phyloP scores from a whole-genome alignment of 2,888 invertebrate genomes.

The Proisotoma minuta region DNA sequence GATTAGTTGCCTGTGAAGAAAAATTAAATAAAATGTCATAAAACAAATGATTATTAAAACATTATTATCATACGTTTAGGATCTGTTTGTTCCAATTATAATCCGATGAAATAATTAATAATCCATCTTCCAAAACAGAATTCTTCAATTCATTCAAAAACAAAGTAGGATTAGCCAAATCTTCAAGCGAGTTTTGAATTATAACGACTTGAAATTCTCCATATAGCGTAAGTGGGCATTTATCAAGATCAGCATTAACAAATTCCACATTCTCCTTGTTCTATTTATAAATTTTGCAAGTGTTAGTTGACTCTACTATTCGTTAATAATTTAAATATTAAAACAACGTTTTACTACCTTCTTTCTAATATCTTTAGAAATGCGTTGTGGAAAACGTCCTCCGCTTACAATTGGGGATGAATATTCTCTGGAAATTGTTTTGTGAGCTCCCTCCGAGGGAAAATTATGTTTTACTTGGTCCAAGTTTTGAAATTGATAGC shows the following conservation, averaged over 20 bases:
- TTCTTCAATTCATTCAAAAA: slow-evolving; percentile 28
- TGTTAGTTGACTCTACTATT: no score
- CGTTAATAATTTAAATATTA: no score
- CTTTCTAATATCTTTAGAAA: slow-evolving; percentile 8
- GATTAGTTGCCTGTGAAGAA: no score
- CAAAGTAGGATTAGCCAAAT: slow-evolving; percentile 32
- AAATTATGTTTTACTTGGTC: slow-evolving; percentile 30
- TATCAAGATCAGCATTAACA: slow-evolving; percentile 27
- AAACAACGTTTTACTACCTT: no score
- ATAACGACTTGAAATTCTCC: slow-evolving; percentile 38
- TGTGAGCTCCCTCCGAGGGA: slow-evolving; percentile 41
- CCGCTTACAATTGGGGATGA: slow-evolving; percentile 11
- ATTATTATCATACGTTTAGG: background rate
- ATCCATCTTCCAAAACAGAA: slow-evolving; percentile 31
- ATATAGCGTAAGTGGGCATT: slow-evolving; percentile 19
- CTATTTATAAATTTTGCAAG: slow-evolving; percentile 23
- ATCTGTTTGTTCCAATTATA: slow-evolving; percentile 38
- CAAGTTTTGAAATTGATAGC: slow-evolving; percentile 39
- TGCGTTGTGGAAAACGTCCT: background rate
- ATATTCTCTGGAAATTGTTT: slow-evolving; percentile 24
- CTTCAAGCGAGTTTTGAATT: slow-evolving; percentile 35
- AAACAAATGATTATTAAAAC: no score
- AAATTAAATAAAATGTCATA: no score
- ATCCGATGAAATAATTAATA: slow-evolving; percentile 39
- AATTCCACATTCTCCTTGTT: slow-evolving; percentile 34